A percentile compares a stretch with the other conserved stretches of the same genome.
Evolutionary conservation across 1,140 invertebrate genomes (phyloP).

Genomic region (Portunus trituberculatus): DNA sequence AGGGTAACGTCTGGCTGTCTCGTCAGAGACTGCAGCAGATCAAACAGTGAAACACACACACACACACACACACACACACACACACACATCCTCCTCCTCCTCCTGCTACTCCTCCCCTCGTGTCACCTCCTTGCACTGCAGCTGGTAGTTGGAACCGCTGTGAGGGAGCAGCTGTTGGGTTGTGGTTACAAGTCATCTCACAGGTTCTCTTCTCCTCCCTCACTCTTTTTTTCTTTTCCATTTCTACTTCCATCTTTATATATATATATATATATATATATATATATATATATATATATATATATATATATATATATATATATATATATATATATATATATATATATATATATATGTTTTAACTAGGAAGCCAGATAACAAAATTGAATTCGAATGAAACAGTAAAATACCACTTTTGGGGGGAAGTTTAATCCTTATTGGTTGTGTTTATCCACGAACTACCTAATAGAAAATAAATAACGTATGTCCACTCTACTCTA

Average conservation of each 20-base stretch:
- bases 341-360: neutral
- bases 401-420: no score
- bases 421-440: no score
- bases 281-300: slow-evolving; percentile 26
- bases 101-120: neutral
- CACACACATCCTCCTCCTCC: neutral
- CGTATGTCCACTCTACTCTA: no score
- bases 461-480: no score
- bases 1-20: no score
- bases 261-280: slow-evolving; percentile 57
- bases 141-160: neutral
- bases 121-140: neutral
- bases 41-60: neutral
- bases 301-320: neutral
- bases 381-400: no score
- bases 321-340: slow-evolving; percentile 43
- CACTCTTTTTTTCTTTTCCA: no score
- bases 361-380: no score
- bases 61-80: neutral
- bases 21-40: no score
- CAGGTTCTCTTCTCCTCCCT: neutral
- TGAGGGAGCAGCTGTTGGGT: neutral
- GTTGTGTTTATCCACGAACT: no score
- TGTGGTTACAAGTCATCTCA: neutral
- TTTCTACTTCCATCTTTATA: neutral